Base-by-base conservation (phyloP, 37 sponge, comb jelly and placozoan genomes). In the Hormiphora californensis region DNA sequence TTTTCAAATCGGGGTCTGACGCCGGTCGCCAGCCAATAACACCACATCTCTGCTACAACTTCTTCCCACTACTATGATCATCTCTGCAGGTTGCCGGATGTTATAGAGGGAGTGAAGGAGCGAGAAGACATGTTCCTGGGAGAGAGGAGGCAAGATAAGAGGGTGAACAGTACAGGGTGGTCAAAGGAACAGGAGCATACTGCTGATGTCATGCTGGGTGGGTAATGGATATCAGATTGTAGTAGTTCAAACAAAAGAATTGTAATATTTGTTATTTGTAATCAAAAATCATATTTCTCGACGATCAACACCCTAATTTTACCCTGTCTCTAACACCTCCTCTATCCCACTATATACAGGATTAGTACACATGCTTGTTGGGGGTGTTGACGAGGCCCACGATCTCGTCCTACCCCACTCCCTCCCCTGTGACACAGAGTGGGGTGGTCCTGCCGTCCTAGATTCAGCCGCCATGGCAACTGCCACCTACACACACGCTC, bases 121-220 rank as follows among this genome's bases (percentile, higher is more conserved):
- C 27, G 46, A 43, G 81, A 73, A 2, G 81, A 73, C 46, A 73
- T 73, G 81, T 39, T 73, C 3, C 21, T 33, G 1, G 81, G 43
- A 23, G 23, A 22, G 21, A 12, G 59, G 59, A 57, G 59, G 59
- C 19, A 7, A 28, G 68, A 30, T 7, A 40, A 22, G 1, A 22
- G 81, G 2, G 46, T 73, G 4, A 73, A 73, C 81, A n/a, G n/a
- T n/a, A 73, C 81, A 11, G 46, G 43, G 28, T 43, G 40, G n/a
- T 27, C 81, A 1, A 73, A 73, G 81, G 35, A 73, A 19, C 81
- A 73, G 81, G 81, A 73, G 43, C 81, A 73, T 17, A 27, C 40
- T 40, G 81, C 81, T 22, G 81, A 73, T 73, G 81, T 73, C 7
- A 73, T 73, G 81, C 43, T 73, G n/a, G n/a, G n/a, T n/a, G n/a